phyloP scores from a whole-genome alignment of 2,113 vertebrate species.

The Catharus fuscescens region DNA sequence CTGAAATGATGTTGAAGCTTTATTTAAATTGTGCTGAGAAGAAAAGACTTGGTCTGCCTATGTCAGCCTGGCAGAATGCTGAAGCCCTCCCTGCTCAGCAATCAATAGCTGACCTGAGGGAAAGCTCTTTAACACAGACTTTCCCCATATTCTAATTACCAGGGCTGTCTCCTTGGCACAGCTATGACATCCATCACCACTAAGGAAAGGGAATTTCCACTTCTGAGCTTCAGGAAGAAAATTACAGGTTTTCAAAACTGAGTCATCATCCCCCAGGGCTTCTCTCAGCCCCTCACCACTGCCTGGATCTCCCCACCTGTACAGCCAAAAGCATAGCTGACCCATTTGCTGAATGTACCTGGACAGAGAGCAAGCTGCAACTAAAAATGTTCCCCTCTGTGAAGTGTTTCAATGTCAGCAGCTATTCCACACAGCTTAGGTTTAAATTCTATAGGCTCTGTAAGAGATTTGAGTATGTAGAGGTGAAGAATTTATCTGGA shows the following conservation, averaged over 20 bases:
- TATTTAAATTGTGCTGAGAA: neutral
- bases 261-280: neutral
- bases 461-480: neutral
- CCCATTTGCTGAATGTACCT: neutral
- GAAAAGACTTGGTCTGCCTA: neutral
- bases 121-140: neutral
- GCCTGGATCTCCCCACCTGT: neutral
- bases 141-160: neutral
- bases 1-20: neutral
- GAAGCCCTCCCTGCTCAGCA: neutral
- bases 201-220: neutral
- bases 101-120: neutral
- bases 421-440: neutral
- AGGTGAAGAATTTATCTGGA: neutral
- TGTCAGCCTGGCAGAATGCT: neutral
- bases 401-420: neutral
- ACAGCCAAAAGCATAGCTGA: neutral
- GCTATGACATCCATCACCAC: neutral
- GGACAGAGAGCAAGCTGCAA: neutral
- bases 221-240: neutral
- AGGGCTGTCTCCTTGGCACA: neutral
- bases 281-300: neutral
- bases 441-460: neutral
- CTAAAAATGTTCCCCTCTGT: neutral
- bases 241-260: fast-evolving